Evolutionary conservation across 2,797 vertebrate genomes (phyloP).

Genomic region (Silurus aristotelis): DNA sequence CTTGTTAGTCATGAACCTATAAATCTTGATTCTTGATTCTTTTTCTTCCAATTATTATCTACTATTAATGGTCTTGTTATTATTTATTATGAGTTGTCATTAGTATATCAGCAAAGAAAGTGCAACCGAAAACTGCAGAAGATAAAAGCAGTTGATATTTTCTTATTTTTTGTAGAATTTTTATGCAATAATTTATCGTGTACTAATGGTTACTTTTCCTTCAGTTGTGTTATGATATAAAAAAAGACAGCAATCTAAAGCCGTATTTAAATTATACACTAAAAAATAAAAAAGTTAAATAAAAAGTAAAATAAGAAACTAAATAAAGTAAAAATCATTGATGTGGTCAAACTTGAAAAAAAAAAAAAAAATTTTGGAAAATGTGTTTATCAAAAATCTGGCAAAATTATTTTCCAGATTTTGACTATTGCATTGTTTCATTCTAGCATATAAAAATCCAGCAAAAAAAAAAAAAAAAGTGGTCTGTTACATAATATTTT

Average conservation of each 20-base stretch:
- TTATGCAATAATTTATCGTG: background rate
- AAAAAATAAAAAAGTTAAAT: background rate
- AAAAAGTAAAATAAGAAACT: background rate
- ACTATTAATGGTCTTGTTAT: background rate
- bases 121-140: background rate
- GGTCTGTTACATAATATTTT: background rate
- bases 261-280: too few species aligned
- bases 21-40: background rate
- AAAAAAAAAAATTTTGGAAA: background rate
- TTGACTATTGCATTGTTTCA: background rate
- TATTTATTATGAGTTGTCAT: background rate
- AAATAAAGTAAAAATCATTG: background rate
- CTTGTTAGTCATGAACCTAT: background rate
- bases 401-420: background rate
- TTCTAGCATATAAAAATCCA: background rate
- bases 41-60: background rate
- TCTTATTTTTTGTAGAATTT: too few species aligned
- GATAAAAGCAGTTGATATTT: background rate
- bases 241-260: background rate
- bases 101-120: background rate
- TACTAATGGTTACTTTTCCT: background rate
- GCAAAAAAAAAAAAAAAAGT: background rate
- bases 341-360: background rate
- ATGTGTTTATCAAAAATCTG: background rate
- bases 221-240: background rate